A percentile compares a stretch with the other conserved stretches of the same genome.
phyloP scores from a whole-genome alignment of 2,888 invertebrate species.

The Trichogramma dendrolimi region DNA sequence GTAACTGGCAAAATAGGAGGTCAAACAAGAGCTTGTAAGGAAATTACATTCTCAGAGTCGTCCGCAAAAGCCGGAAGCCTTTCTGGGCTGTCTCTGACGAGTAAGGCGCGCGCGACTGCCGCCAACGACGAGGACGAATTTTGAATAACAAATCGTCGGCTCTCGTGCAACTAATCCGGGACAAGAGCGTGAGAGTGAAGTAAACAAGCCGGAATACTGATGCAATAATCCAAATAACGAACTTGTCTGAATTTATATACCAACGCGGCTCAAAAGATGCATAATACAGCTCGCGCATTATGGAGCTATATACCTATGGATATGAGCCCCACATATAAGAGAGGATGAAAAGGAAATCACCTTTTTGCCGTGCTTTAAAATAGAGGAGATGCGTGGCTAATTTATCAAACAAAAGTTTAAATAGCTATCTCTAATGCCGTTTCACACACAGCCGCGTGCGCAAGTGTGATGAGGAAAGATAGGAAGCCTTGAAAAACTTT shows the following conservation, averaged over 20 bases:
- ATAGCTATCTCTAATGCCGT: constrained; percentile 24
- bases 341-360: constrained; percentile 12
- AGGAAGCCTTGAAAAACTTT: background rate
- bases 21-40: background rate
- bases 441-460: constrained; percentile 5
- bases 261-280: too few species aligned
- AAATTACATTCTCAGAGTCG: constrained; percentile 24
- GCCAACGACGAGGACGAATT: constrained; percentile 31
- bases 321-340: background rate
- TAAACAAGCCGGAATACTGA: constrained; percentile 29
- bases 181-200: constrained; percentile 7
- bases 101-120: constrained; percentile 27
- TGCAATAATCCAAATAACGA: constrained; percentile 28
- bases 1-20: too few species aligned
- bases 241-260: constrained; percentile 5
- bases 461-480: too few species aligned
- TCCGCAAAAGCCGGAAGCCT: constrained; percentile 18
- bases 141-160: constrained; percentile 40
- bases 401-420: constrained; percentile 25
- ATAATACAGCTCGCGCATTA: background rate
- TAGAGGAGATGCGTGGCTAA: constrained; percentile 25
- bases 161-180: constrained; percentile 32
- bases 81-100: background rate
- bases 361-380: constrained; percentile 14
- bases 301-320: background rate